Conservation (phyloP, 2,888 invertebrate species). For the Campoplex capitator region DNA sequence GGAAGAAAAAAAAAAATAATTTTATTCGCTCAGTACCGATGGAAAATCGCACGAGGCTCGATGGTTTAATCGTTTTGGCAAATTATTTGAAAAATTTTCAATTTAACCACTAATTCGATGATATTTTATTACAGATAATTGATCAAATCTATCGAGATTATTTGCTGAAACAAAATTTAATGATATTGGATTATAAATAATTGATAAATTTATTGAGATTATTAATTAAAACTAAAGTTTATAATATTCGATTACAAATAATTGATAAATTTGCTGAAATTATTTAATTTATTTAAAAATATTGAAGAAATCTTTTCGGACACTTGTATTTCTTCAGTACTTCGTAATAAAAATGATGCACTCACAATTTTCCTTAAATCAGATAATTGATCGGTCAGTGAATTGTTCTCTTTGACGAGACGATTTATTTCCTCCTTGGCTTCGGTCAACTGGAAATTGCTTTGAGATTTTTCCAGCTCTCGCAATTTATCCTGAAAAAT, state of each 20-base stretch:
- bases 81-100: background rate
- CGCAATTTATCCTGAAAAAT: conserved; percentile 76
- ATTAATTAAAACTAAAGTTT: too few species aligned
- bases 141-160: too few species aligned
- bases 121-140: too few species aligned
- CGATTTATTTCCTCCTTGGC: conserved; percentile 90
- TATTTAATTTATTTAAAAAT: too few species aligned
- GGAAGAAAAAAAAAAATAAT: background rate
- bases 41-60: background rate
- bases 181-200: too few species aligned
- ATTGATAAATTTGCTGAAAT: too few species aligned
- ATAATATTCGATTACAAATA: too few species aligned
- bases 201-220: too few species aligned
- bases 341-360: background rate
- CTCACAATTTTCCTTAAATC: conserved; percentile 88
- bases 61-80: too few species aligned
- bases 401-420: conserved; percentile 89
- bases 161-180: too few species aligned
- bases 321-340: background rate
- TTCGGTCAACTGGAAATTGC: conserved; percentile 89
- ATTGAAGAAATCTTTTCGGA: too few species aligned
- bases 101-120: background rate
- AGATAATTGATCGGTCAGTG: conserved; percentile 90
- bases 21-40: background rate
- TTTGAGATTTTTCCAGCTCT: conserved; percentile 76